Conservation (phyloP, 2,888 invertebrate genomes). For the Trichopoda pennipes region DNA sequence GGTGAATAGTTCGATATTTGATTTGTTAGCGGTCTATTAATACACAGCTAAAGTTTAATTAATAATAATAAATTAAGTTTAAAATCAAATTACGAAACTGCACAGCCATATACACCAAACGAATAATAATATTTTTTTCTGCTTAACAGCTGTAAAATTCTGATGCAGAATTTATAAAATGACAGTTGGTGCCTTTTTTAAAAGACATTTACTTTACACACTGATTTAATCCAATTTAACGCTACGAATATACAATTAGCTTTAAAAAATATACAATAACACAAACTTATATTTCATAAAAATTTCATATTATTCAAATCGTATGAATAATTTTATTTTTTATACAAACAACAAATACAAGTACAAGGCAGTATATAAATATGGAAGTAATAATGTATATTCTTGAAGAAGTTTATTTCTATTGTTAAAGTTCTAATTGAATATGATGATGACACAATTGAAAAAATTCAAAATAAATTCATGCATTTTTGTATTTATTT, state of each 20-base stretch:
- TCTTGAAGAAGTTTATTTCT: slow-evolving; percentile 42
- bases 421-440: slow-evolving; percentile 67
- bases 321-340: slow-evolving; percentile 38
- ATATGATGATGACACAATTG: slow-evolving; percentile 68
- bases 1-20: too few relatives aligned
- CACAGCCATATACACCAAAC: not conserved
- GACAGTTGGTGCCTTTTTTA: slow-evolving; percentile 63
- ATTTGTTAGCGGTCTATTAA: too few relatives aligned
- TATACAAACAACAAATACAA: slow-evolving; percentile 1
- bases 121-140: not conserved
- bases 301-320: not conserved
- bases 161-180: slow-evolving; percentile 51
- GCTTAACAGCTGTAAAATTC: slow-evolving; percentile 42
- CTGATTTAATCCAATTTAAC: slow-evolving; percentile 71
- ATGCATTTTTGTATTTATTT: slow-evolving; percentile 1
- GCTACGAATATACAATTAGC: slow-evolving; percentile 69
- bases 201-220: slow-evolving; percentile 66
- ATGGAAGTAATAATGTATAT: slow-evolving; percentile 27
- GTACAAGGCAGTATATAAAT: not conserved
- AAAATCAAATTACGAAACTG: not conserved
- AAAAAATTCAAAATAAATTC: slow-evolving; percentile 47
- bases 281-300: not conserved
- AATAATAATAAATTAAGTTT: not conserved
- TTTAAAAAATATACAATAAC: slow-evolving; percentile 38
- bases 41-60: too few relatives aligned